Conservation (phyloP, 2,797 vertebrate genomes). For the Siniperca undulata region DNA sequence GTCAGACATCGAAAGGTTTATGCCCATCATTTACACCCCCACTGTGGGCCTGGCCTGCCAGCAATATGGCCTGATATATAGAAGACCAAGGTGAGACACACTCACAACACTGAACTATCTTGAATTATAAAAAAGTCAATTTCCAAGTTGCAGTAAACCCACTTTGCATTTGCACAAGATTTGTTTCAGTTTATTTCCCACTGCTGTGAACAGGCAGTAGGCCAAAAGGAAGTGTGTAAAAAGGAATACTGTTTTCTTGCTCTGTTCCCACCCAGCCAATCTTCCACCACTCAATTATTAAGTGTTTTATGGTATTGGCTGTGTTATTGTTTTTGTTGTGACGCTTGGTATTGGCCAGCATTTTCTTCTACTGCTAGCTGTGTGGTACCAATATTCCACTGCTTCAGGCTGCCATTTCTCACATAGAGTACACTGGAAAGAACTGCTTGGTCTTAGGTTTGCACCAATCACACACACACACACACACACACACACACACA, state of each 20-base stretch:
- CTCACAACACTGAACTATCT: neutral
- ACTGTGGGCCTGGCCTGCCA: conserved; percentile 97
- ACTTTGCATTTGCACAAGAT: neutral
- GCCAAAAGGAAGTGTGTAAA: conserved; percentile 2
- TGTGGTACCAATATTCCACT: conserved; percentile 28
- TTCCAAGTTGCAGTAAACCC: conserved; percentile 6
- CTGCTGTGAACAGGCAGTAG: neutral
- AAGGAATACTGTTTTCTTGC: conserved; percentile 29
- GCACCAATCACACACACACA: neutral
- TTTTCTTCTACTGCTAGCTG: conserved; percentile 19
- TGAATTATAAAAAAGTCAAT: conserved; percentile 4
- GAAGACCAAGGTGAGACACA: conserved; percentile 92
- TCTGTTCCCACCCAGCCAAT: conserved; percentile 15
- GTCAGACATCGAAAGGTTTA: conserved; percentile 94
- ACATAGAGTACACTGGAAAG: neutral
- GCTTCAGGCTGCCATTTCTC: conserved; percentile 18
- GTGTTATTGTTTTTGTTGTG: conserved; percentile 31
- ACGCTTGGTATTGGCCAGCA: neutral
- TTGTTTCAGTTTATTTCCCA: conserved; percentile 17
- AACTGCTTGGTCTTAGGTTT: conserved; percentile 10
- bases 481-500: too few relatives aligned
- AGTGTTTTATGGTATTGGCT: conserved; percentile 42
- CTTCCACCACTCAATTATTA: conserved; percentile 25
- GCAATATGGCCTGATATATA: conserved; percentile 93
- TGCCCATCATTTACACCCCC: conserved; percentile 98